Evolutionary conservation across 2,797 vertebrate genomes (phyloP), one percentile per base, ranked within the genome.

Genomic region (Acanthurus lineatus): DNA sequence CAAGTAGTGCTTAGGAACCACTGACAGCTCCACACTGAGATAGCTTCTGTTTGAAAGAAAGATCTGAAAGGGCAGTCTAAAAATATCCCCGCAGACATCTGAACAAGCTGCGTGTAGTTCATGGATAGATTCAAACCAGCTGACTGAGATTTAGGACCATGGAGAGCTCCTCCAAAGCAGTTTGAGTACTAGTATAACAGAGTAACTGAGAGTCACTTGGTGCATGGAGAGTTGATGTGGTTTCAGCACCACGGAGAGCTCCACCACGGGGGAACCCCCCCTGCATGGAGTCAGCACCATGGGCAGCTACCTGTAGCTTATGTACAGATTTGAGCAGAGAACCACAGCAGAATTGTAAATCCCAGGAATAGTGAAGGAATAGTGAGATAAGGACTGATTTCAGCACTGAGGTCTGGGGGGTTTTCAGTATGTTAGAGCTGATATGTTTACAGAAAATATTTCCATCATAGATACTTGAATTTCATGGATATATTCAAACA

Each of bases 1-100:
- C 32, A 15, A 42, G 15, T 28, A 28, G 53, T 48, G 48, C 61
- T 71, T 38, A 66, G 49, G 45, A 38, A 59, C 28, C 25, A 51
- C 49, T 14, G 62, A 68, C n/a, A 48, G 61, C 64, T 78, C 74
- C 64, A 66, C 54, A 51, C 66, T 63, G 70, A 52, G 78, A 76
- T 22, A 64, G 77, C 75, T 53, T 64, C 80, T 70, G 75, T 73
- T 80, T 25, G 68, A 63, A 58, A 69, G 49, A 69, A 42, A 5
- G 44, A 64, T 74, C 49, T 48, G 42, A 77, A 47, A 11, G 35
- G 53, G 28, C 22, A 1, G 5, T 38, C 65, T 8, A 68, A 58
- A 65, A 76, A 81, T 61, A 73, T 69, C 72, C 35, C 12, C 38
- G 14, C 38, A 44, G 76, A 20, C 20, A 35, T 38, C 8, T 40